Evolutionary conservation across 1,140 invertebrate species (phyloP), one percentile per base, ranked within the genome.

Genomic region (Drosophila pallidifrons): DNA sequence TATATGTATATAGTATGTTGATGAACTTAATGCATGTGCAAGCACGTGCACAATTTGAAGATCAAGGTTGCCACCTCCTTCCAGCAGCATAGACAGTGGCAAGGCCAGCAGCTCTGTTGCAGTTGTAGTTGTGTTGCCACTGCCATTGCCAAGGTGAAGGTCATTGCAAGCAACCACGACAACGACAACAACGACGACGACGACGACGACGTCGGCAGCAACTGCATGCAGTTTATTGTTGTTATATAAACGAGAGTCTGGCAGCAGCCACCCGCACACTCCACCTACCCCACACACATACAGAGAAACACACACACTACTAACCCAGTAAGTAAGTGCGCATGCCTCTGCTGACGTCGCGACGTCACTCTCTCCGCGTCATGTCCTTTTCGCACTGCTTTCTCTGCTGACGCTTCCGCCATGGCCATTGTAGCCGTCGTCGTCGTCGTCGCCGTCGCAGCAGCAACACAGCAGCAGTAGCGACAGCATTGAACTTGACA

Each of bases 71-170:
- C 3, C 20, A 49, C 11, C 3, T 25, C 47, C 6, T n/a, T 11
- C 7, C 7, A 41, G 45, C 52, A 35, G 49, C 65, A 55, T 58
- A 57, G 43, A 28, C 30, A n/a, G 61, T 59, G 61, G 64, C 68
- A 77, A 64, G 76, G 49, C 52, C 64, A 38, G 35, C 8, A 25
- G 20, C 20, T 25, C 20, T 25, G 64, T 63, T 46, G 45, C 30
- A 25, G 20, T 25, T 25, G 28, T 54, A 66, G 52, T 60, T 61
- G 16, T 46, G 45, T 51, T 58, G 63, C 25, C 43, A 64, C 43
- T 75, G 85, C 67, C 79, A 82, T 51, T 87, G 83, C 74, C 83
- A 88, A 88, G 83, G 83, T 88, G 80, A 88, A 88, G 83, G 83
- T 88, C 85, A 72, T 65, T 83, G 85, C 85, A 83, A 70, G 76